phyloP scores from a whole-genome alignment of 2,113 vertebrate genomes.

The Athene cunicularia region DNA sequence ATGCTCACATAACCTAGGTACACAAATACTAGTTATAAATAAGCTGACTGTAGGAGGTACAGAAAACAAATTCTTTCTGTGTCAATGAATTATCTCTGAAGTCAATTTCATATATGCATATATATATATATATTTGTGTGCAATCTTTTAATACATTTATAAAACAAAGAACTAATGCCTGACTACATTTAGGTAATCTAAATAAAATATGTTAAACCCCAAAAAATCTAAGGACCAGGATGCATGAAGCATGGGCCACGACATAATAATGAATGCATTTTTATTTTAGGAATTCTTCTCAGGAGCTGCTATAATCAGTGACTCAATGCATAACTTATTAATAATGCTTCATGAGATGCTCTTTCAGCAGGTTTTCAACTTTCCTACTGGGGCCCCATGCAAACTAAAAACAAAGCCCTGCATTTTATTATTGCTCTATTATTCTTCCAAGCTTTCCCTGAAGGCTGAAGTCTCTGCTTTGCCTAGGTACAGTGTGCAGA shows the following conservation, averaged over 20 bases:
- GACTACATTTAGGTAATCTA: background rate
- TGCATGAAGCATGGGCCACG: background rate
- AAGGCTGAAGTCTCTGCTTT: background rate
- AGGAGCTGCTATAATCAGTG: conserved; percentile 35
- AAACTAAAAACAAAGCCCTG: conserved; percentile 23
- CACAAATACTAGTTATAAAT: conserved; percentile 53
- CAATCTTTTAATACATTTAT: background rate
- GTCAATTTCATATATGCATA: background rate
- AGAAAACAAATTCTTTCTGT: conserved; percentile 24
- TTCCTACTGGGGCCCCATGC: conserved; percentile 2
- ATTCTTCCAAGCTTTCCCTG: conserved; percentile 21
- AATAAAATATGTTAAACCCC: background rate
- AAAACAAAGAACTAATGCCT: background rate
- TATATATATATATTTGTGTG: background rate
- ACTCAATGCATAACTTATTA: conserved; percentile 49
- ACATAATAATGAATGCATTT: background rate
- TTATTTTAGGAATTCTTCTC: conserved; percentile 51
- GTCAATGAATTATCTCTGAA: conserved; percentile 17
- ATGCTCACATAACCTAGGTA: conserved; percentile 35
- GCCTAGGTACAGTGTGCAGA: background rate
- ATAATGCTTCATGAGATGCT: conserved; percentile 25
- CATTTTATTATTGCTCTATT: conserved; percentile 35
- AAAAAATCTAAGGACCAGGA: background rate
- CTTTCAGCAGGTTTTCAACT: conserved; percentile 56
- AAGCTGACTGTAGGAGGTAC: conserved; percentile 28